A percentile compares a stretch with the other conserved stretches of the same genome.
Conservation (phyloP, 2,113 vertebrate species). For the Dascyllus trimaculatus region DNA sequence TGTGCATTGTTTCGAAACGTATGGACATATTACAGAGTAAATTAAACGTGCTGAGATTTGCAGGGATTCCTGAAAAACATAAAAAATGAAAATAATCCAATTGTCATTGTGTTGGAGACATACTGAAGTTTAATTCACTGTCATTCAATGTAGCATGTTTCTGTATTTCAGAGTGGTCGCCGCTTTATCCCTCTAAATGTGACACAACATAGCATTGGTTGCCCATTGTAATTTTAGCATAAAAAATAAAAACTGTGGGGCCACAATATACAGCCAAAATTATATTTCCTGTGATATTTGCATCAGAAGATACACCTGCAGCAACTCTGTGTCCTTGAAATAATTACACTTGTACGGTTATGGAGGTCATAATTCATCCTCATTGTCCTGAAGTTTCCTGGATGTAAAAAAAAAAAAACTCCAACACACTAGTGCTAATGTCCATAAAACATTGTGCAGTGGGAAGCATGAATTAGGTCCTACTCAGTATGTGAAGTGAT, state of each 20-base stretch:
- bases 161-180: no score
- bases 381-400: constrained; percentile 77
- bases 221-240: constrained; percentile 24
- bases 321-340: constrained; percentile 74
- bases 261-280: constrained; percentile 50
- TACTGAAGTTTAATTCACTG: no score
- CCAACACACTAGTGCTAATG: constrained; percentile 61
- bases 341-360: constrained; percentile 75
- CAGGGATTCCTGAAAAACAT: background rate
- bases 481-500: constrained; percentile 74
- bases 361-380: constrained; percentile 79
- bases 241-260: constrained; percentile 45
- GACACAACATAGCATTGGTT: constrained; percentile 9
- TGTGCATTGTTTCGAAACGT: background rate
- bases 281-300: constrained; percentile 73
- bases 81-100: no score
- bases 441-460: constrained; percentile 60
- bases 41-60: no score
- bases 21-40: background rate
- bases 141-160: no score
- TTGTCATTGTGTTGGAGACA: no score
- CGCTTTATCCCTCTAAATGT: background rate
- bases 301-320: constrained; percentile 70
- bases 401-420: constrained; percentile 39
- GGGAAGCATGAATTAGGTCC: constrained; percentile 70